Evolutionary conservation across 2,113 vertebrate species (phyloP).

Genomic region (Callaeas wilsoni): DNA sequence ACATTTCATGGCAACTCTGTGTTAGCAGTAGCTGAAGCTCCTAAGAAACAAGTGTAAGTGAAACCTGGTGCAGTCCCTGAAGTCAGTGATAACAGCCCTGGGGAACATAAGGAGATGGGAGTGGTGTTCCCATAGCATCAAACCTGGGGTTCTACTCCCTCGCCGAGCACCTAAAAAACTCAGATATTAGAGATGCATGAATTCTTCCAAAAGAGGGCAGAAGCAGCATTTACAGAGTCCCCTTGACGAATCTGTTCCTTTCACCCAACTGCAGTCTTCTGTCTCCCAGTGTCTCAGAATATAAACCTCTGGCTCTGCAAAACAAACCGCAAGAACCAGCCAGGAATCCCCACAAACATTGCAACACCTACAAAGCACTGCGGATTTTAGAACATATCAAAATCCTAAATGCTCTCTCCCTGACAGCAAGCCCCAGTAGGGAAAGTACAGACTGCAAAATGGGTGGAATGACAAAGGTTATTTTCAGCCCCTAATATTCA

Average conservation of each 20-base stretch:
- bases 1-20: not conserved
- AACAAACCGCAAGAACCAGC: not conserved
- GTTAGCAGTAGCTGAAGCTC: not conserved
- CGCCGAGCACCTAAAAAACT: not conserved
- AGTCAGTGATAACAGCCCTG: not conserved
- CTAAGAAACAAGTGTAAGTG: not conserved
- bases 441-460: not conserved
- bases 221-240: slow-evolving; percentile 64
- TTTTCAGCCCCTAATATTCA: not conserved
- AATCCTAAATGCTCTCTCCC: not conserved
- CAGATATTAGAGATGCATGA: slow-evolving; percentile 11
- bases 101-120: not conserved
- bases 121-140: not conserved
- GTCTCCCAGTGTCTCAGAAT: not conserved
- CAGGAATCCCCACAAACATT: not conserved
- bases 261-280: not conserved
- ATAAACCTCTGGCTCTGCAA: not conserved
- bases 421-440: not conserved
- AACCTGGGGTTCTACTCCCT: not conserved
- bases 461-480: not conserved
- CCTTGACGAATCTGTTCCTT: not conserved
- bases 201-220: slow-evolving; percentile 69
- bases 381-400: not conserved
- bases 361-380: not conserved
- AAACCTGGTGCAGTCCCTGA: not conserved